Conservation (phyloP, 2,113 vertebrate genomes). For the Syngnathus typhle region DNA sequence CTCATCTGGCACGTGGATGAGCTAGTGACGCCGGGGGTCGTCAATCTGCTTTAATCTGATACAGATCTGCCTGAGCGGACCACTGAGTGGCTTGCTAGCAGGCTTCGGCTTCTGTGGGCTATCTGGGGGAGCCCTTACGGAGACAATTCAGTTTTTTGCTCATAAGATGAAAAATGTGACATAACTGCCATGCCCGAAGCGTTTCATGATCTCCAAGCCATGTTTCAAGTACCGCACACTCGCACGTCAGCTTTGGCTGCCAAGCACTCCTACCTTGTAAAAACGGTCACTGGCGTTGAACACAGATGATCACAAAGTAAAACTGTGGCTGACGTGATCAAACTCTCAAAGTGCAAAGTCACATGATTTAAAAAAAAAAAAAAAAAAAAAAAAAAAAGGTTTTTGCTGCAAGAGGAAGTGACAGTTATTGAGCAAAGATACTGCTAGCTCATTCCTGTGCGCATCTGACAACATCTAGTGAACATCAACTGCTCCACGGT, state of each 20-base stretch:
- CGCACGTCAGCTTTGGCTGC: neutral
- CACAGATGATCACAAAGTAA: neutral
- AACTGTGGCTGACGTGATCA: constrained; percentile 4
- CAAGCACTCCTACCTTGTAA: neutral
- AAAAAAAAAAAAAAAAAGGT: neutral
- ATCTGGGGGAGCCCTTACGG: no score
- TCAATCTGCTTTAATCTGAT: constrained; percentile 32
- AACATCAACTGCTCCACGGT: no score
- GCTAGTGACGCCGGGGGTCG: constrained; percentile 8
- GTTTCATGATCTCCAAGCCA: neutral
- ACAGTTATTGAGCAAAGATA: constrained; percentile 26
- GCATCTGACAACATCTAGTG: no score
- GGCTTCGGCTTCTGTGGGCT: neutral
- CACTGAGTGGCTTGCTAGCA: neutral
- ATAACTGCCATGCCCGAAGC: neutral
- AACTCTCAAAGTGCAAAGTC: constrained; percentile 23
- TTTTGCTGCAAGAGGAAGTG: constrained; percentile 40
- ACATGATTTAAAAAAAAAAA: neutral
- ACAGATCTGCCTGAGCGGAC: constrained; percentile 2
- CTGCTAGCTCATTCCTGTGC: neutral
- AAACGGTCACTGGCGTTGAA: neutral
- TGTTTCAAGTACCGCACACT: neutral
- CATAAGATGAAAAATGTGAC: neutral
- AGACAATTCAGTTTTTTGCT: no score
- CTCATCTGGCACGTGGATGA: constrained; percentile 14